These are phyloP conservation scores for Lycaena phlaeas DNA, from an alignment of 2,888 invertebrate genomes.

Conservation along the genomic window DNA sequence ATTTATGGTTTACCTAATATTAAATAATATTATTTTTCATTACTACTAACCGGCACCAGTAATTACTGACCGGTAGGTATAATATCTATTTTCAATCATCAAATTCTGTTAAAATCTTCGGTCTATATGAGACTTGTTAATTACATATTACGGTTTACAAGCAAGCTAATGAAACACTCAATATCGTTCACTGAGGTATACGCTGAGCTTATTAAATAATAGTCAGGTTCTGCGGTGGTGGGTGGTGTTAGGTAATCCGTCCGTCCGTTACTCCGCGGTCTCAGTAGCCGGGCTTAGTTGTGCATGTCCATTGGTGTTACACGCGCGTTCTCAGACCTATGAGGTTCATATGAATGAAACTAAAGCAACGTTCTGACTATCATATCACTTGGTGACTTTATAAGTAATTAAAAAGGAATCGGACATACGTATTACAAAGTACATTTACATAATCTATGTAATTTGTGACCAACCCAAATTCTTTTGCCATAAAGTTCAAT, in stretches of 20 bases:
- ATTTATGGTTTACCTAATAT: too few relatives aligned
- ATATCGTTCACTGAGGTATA: background rate
- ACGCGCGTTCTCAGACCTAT: background rate
- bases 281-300: background rate
- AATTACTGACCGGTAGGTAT: too few relatives aligned
- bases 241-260: constrained; percentile 20
- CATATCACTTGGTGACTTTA: background rate
- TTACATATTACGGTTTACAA: too few relatives aligned
- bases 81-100: too few relatives aligned
- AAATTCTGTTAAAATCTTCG: too few relatives aligned
- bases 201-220: constrained; percentile 17
- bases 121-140: too few relatives aligned
- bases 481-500: constrained; percentile 15
- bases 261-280: constrained; percentile 13
- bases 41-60: too few relatives aligned
- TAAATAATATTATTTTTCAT: too few relatives aligned
- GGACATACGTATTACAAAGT: constrained; percentile 13
- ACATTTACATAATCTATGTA: constrained; percentile 22
- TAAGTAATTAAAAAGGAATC: background rate
- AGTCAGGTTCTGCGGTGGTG: constrained; percentile 18
- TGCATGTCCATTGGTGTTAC: background rate
- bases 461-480: constrained; percentile 20
- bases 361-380: background rate
- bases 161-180: background rate
- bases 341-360: background rate